Conservation (phyloP, 64 coral and sea anemone genomes). For the Pocillopora damicornis region DNA sequence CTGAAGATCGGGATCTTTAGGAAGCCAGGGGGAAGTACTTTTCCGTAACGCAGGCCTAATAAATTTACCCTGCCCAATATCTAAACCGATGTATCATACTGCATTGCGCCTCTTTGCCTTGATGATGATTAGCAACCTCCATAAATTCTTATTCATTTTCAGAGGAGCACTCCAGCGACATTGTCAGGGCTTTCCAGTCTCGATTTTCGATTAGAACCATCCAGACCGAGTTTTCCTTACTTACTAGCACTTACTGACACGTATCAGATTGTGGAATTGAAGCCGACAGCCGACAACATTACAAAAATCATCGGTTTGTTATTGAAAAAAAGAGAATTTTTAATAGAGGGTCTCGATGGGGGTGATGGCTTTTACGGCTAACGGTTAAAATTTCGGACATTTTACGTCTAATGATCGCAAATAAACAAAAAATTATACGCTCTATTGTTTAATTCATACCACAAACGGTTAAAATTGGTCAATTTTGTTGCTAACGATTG, state of each 20-base stretch:
- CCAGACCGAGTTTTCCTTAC: not conserved
- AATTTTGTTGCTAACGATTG: too few relatives aligned
- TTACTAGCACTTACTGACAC: not conserved
- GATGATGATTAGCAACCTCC: not conserved
- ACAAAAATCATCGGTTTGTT: not conserved
- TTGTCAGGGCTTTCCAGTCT: too few relatives aligned
- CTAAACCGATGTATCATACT: not conserved
- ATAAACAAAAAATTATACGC: too few relatives aligned
- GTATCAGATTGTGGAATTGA: not conserved
- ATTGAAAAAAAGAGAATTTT: not conserved
- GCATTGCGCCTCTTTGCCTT: not conserved
- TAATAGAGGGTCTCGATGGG: not conserved
- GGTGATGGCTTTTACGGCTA: too few relatives aligned
- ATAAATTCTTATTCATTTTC: too few relatives aligned
- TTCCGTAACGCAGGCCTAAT: not conserved
- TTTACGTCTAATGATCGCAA: too few relatives aligned
- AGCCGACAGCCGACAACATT: too few relatives aligned
- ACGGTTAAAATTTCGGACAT: too few relatives aligned
- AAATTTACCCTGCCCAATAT: not conserved
- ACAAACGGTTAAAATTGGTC: too few relatives aligned
- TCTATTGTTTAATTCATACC: too few relatives aligned
- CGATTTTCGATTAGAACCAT: too few relatives aligned
- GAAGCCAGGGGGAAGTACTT: not conserved
- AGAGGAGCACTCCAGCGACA: too few relatives aligned
- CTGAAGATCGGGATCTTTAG: not conserved